Percentiles rank a stretch among this genome's conserved stretches.
Conservation (phyloP, 1,140 invertebrate species). For the Drosophila guanche region DNA sequence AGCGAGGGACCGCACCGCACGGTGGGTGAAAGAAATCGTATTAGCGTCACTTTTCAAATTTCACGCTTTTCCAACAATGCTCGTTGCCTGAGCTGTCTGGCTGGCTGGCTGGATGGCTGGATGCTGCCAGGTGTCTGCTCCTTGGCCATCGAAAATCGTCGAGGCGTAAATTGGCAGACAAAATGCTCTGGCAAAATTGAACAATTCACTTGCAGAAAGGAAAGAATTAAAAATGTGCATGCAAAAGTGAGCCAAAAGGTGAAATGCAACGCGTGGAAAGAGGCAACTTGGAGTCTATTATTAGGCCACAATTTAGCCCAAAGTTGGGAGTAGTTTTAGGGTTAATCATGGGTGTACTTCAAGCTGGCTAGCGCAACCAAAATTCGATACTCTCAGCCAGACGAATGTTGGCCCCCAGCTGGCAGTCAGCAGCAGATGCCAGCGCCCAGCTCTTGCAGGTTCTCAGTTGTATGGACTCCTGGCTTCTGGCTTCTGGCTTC, state of each 20-base stretch:
- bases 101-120: too few relatives aligned
- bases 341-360: too few relatives aligned
- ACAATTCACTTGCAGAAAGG: slow-evolving; percentile 3
- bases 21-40: slow-evolving; percentile 52
- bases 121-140: not conserved
- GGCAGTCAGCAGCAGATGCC: too few relatives aligned
- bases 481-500: too few relatives aligned
- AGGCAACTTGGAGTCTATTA: too few relatives aligned
- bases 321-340: too few relatives aligned
- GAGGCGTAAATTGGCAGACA: slow-evolving; percentile 57
- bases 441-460: too few relatives aligned
- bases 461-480: too few relatives aligned
- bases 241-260: slow-evolving; percentile 17
- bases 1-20: not conserved
- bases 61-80: slow-evolving; percentile 51
- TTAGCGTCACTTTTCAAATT: slow-evolving; percentile 78
- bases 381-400: too few relatives aligned
- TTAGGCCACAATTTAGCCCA: too few relatives aligned
- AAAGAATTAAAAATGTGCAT: slow-evolving; percentile 17
- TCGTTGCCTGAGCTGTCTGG: not conserved
- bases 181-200: slow-evolving; percentile 21
- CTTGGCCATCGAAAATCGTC: slow-evolving; percentile 32
- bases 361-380: too few relatives aligned
- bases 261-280: slow-evolving; percentile 5
- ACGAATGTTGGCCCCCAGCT: too few relatives aligned